These are phyloP conservation scores for Lithosia quadra DNA, from an alignment of 2,888 invertebrate species.

Conservation along the genomic window DNA sequence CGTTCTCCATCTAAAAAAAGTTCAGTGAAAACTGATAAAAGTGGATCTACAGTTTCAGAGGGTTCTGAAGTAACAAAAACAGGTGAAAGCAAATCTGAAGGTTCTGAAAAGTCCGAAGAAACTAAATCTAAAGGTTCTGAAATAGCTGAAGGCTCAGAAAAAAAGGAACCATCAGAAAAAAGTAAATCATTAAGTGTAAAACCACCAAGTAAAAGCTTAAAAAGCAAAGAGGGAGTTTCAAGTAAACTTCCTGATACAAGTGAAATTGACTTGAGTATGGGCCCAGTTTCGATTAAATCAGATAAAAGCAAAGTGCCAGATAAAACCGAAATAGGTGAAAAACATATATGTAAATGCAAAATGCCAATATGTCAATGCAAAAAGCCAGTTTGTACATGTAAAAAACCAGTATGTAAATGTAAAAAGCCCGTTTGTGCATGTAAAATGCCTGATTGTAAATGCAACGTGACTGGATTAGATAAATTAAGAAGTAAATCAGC, in stretches of 20 bases:
- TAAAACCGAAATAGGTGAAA: background rate
- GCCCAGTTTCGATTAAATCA: background rate
- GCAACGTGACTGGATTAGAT: slow-evolving; percentile 4
- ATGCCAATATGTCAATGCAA: background rate
- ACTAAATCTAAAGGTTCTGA: background rate
- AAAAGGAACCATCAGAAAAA: background rate
- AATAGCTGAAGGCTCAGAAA: too few relatives aligned
- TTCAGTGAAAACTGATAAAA: background rate
- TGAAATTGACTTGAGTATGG: background rate
- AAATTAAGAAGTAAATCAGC: slow-evolving; percentile 14
- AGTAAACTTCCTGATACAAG: background rate
- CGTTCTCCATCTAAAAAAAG: slow-evolving; percentile 3
- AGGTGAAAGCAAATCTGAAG: background rate
- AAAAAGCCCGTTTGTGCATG: slow-evolving; percentile 6
- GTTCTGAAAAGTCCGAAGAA: background rate
- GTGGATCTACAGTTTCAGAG: background rate
- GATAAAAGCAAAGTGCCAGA: background rate
- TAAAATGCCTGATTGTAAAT: background rate
- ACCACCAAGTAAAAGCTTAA: background rate
- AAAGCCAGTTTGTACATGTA: background rate
- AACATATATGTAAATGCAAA: background rate
- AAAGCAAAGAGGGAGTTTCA: background rate
- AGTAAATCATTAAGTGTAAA: background rate
- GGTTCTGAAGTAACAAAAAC: too few relatives aligned
- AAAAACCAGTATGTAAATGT: slow-evolving; percentile 3